Base-by-base conservation (phyloP, 2,888 invertebrate genomes). In the Papilio elwesi region DNA sequence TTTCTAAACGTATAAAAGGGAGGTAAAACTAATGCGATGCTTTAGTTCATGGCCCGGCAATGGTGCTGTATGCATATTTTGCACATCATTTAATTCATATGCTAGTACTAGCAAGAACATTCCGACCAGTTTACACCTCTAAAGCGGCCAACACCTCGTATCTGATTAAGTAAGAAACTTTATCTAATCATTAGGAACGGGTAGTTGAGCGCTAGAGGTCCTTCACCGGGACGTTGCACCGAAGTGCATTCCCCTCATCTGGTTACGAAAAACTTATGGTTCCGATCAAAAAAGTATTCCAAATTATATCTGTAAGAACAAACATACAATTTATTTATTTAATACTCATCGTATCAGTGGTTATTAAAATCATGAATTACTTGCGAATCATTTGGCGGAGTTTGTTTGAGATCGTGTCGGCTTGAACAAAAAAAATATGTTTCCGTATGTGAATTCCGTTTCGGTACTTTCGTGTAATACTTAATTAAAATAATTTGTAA, bases 361-460 rank as follows among this genome's bases (percentile, higher is more conserved):
- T 57, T 74, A 69, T 70, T 75, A 71, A 68, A 69, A 70, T 38
- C 69, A 74, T 74, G 74, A 73, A 70, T 67, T 73, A 64, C 52
- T 70, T 74, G 75, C 63, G 62, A 49, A 69, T 55, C 62, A 70
- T 74, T 78, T 74, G 53, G 68, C 74, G 51, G 36, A 52, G 68
- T 76, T 77, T 76, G 75, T 75, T 77, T 77, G 67, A 65, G 55
- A 63, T 59, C 64, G 67, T 67, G 66, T 73, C 66, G 67, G 67
- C 53, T 76, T 73, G 53, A 68, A 74, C 72, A 55, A 70, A 74
- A 75, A 43, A 75, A 73, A 76, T 71, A 36, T 59, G 62, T 49
- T 69, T 62, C 57, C 52, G 43, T 43, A 6, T 53, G 26, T 63
- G 66, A 51, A 66, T 57, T 49, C 57, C 16, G 53, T 68, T 43